Evolutionary conservation across 2,113 vertebrate genomes (phyloP).

Genomic region (Hippocampus barbouri): DNA sequence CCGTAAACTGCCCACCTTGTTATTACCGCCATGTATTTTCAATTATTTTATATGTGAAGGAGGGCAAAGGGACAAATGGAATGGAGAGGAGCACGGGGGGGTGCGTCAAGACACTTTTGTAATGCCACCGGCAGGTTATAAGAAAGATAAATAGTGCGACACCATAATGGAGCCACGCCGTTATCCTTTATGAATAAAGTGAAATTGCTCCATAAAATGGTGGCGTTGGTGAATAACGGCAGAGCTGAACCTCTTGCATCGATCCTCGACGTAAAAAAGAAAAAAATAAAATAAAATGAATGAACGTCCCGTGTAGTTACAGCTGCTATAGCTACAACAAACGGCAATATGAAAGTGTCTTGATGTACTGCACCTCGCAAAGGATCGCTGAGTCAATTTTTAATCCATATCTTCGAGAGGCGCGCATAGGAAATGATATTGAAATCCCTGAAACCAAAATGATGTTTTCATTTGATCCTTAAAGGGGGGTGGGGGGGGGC

Average conservation of each 20-base stretch:
- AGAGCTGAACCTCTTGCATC: conserved; percentile 44
- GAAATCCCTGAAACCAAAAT: background rate
- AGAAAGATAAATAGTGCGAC: conserved; percentile 71
- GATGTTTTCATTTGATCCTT: background rate
- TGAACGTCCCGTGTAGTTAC: conserved; percentile 63
- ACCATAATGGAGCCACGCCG: conserved; percentile 70
- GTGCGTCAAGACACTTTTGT: conserved; percentile 59
- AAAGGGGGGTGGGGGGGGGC: background rate
- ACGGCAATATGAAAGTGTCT: conserved; percentile 59
- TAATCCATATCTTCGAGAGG: background rate
- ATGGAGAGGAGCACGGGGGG: conserved; percentile 36
- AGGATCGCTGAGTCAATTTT: background rate
- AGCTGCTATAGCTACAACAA: conserved; percentile 66
- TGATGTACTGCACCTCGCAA: conserved; percentile 25
- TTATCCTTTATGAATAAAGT: conserved; percentile 75
- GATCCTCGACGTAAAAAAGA: conserved; percentile 26
- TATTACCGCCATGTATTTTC: conserved; percentile 66
- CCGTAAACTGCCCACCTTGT: conserved; percentile 60
- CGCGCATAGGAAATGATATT: background rate
- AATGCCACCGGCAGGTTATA: conserved; percentile 64
- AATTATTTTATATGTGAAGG: conserved; percentile 69
- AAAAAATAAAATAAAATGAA: conserved; percentile 30
- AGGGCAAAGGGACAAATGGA: conserved; percentile 66
- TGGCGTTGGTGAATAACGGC: conserved; percentile 61
- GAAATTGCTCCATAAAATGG: conserved; percentile 71